Evolutionary conservation across 2,113 vertebrate genomes (phyloP), one percentile per base, ranked within the genome.

Genomic region (Ochotona curzoniae): DNA sequence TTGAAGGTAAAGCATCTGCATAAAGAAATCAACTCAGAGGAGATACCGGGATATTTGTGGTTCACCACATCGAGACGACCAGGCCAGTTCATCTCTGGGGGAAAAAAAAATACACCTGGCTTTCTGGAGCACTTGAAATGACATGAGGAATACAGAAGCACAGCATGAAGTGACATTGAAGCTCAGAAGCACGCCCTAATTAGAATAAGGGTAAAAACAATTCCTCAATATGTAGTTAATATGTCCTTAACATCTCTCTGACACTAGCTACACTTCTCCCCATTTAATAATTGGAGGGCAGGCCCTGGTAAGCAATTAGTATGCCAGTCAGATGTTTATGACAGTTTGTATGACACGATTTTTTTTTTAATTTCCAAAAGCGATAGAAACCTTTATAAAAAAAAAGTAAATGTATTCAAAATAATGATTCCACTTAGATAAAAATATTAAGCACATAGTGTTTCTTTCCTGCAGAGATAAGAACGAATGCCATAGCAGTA

Each of bases 351-450:
- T 83, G 61, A 54, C 47, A 71, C 4, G 14, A 38, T 5, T 7
- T 79, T 15, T 57, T 14, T 83, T 95, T 89, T 86, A 5, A 82
- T 60, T 87, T 84, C 30, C 0, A 92, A 20, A 57, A 89, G 54
- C 26, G 32, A 63, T 73, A 49, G 18, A 81, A 71, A 8, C 47
- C 2, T 54, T 57, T 30, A 87, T 75, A 54, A 3, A 44, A 44
- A 44, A 44, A 76, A 94, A 35, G 30, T 61, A 82, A 32, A 66
- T 73, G 54, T 75, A 81, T 57, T 44, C 60, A 78, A 82, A 93
- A 49, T 63, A 90, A 47, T 71, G 25, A 80, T 35, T 67, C 4
- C 12, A 21, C 92, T 71, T 76, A 83, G 84, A 83, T 26, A 84
- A 69, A 91, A 75, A 76, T 54, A 51, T 70, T 30, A 75, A 93